Conservation (phyloP, 2,797 vertebrate species). For the Okamejei kenojei region DNA sequence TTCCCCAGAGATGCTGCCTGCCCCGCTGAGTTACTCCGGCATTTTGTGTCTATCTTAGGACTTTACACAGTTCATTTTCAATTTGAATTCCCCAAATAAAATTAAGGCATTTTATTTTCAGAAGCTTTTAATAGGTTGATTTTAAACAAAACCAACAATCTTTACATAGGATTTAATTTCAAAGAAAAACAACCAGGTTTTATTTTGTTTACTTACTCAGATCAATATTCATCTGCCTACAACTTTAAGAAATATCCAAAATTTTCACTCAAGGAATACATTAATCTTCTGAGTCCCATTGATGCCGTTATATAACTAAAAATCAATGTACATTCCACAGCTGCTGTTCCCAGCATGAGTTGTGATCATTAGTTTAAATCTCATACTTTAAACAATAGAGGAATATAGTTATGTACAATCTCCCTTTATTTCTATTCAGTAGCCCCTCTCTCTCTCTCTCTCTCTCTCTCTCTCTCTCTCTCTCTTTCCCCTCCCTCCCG, state of each 20-base stretch:
- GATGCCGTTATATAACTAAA: too few relatives aligned
- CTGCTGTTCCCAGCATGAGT: not conserved
- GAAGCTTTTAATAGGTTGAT: not conserved
- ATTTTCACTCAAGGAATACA: not conserved
- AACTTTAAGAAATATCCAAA: not conserved
- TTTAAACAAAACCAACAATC: not conserved
- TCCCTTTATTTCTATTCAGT: not conserved
- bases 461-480: not conserved
- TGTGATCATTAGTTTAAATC: not conserved
- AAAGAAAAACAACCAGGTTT: not conserved
- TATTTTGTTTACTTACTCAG: not conserved
- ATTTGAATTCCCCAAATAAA: not conserved
- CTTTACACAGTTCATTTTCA: not conserved
- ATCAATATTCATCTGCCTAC: not conserved
- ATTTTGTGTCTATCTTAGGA: too few relatives aligned
- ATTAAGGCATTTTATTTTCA: not conserved
- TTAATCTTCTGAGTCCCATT: not conserved
- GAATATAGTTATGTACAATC: not conserved
- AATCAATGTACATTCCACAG: not conserved
- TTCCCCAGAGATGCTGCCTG: too few relatives aligned
- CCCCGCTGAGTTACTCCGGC: too few relatives aligned
- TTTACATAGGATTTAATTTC: not conserved
- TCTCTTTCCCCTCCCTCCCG: too few relatives aligned
- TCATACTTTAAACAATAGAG: not conserved
- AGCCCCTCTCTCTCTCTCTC: not conserved